Evolutionary conservation across 2,888 invertebrate genomes (phyloP), one percentile per base, ranked within the genome.

Genomic region (Drosophila fungiperda): DNA sequence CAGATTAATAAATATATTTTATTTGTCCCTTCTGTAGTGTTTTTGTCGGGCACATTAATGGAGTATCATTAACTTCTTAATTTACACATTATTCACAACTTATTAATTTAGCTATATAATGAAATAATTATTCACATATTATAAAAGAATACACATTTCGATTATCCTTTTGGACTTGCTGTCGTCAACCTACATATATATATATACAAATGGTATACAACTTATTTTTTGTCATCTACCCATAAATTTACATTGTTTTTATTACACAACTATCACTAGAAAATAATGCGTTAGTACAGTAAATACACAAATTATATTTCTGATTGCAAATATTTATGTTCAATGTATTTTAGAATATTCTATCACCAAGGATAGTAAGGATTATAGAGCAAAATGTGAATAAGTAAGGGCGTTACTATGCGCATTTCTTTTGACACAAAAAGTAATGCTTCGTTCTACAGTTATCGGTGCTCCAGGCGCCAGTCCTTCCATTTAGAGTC

Each of bases 81-180:
- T 1, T 9, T 9, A 1, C 1, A 40, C n/a, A 9, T 4, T 40
- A n/a, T 9, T 4, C 38, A n/a, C 40, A n/a, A n/a, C n/a, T n/a
- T 2, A 17, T 40, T 8, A 88, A 73, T 76, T 82, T 1, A 78
- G 78, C 69, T 72, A 20, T 26, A 36, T 8, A 23, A 23, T 20
- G 0, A 7, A 15, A 17, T 36, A 23, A 23, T 49, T 23, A 12
- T 3, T 5, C 33, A 40, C 5, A 20, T 58, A 5, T 52, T 49
- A 48, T 29, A 53, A 40, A 53, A 15, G 15, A 3, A 23, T 23
- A 15, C 7, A 8, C 7, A 45, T 15, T 4, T 23, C 8, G 45
- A 23, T 23, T 6, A 29, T 29, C 26, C 26, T 26, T 6, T 29
- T 0, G 6, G 29, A 29, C 29, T 29, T 29, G 29, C 29, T 29